Conservation (phyloP, 2,888 invertebrate species). For the Sinohyriopsis cumingii region DNA sequence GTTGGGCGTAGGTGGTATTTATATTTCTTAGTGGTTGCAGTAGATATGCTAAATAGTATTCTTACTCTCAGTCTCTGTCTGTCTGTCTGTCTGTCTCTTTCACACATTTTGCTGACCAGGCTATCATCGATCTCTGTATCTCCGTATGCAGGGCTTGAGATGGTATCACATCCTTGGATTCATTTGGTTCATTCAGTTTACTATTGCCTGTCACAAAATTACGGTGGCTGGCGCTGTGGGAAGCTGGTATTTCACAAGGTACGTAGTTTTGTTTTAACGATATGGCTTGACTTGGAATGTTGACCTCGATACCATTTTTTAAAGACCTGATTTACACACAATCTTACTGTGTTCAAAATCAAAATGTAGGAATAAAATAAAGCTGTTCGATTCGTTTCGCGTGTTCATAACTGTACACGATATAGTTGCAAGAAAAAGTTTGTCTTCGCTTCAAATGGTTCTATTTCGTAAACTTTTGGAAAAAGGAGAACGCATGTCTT, state of each 20-base stretch:
- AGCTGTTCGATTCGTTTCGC: too few relatives aligned
- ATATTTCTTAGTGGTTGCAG: too few relatives aligned
- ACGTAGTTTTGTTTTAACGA: background rate
- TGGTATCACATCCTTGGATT: conserved; percentile 91
- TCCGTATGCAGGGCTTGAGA: conserved; percentile 77
- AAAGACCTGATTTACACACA: background rate
- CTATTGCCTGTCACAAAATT: conserved; percentile 93
- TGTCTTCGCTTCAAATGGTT: too few relatives aligned
- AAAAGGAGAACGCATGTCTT: too few relatives aligned
- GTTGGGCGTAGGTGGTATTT: too few relatives aligned
- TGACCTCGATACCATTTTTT: background rate
- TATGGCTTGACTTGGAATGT: background rate
- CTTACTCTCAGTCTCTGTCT: too few relatives aligned
- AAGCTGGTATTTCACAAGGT: conserved; percentile 92
- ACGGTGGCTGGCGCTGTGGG: conserved; percentile 93
- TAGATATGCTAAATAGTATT: too few relatives aligned
- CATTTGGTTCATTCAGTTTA: conserved; percentile 93
- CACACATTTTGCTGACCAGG: too few relatives aligned
- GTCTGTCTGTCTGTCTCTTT: too few relatives aligned
- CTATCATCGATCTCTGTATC: background rate
- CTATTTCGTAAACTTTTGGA: too few relatives aligned
- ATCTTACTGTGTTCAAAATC: background rate
- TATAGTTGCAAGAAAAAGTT: too few relatives aligned
- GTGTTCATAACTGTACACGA: too few relatives aligned
- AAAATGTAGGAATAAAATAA: background rate